phyloP scores from a whole-genome alignment of 2,888 invertebrate genomes.

The Malthinus flaveolus region DNA sequence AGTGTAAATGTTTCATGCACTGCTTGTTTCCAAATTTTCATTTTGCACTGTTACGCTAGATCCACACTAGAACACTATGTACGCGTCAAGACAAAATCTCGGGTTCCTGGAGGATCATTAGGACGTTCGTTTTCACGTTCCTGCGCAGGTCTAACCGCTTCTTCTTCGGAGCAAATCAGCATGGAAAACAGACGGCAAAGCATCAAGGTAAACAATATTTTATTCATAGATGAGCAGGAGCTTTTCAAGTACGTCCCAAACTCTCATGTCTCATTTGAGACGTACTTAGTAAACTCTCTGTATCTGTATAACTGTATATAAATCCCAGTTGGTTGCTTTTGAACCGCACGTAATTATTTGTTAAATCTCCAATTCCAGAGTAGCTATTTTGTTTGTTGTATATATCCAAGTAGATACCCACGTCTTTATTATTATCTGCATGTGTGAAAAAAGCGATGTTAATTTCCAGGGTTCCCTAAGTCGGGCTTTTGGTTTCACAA shows the following conservation, averaged over 20 bases:
- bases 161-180: conserved; percentile 47
- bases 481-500: conserved; percentile 68
- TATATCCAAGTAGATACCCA: too few species aligned
- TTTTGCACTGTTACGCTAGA: conserved; percentile 51
- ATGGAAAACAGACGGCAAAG: conserved; percentile 61
- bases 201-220: conserved; percentile 57
- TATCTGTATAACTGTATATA: not conserved
- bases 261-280: not conserved
- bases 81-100: conserved; percentile 65
- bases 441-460: too few species aligned
- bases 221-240: too few species aligned
- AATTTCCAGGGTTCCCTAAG: conserved; percentile 69
- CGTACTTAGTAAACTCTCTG: too few species aligned
- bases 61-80: conserved; percentile 59
- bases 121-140: conserved; percentile 68
- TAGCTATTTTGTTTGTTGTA: too few species aligned
- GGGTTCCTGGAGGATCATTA: conserved; percentile 66
- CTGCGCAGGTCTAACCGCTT: conserved; percentile 61
- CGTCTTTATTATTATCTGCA: too few species aligned
- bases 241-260: not conserved
- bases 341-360: too few species aligned
- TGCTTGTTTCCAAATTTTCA: conserved; percentile 47
- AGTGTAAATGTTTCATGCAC: conserved; percentile 45
- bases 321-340: not conserved
- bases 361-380: not conserved